phyloP scores from a whole-genome alignment of 1,140 invertebrate genomes.

The Lerema accius region DNA sequence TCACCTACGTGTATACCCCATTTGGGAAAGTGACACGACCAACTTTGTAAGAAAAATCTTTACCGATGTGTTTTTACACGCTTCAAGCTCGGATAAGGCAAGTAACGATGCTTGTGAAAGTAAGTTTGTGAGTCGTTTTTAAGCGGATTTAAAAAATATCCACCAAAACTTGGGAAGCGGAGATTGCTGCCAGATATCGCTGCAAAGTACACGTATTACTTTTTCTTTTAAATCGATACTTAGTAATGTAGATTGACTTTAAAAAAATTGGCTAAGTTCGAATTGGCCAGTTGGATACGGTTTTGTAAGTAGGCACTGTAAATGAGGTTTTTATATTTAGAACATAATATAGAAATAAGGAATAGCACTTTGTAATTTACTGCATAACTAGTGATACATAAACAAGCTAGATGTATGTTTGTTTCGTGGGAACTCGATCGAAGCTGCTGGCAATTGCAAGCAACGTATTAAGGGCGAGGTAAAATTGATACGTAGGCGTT shows the following conservation, averaged over 20 bases:
- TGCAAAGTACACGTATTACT: background rate
- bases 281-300: too few relatives aligned
- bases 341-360: too few relatives aligned
- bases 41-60: conserved; percentile 52
- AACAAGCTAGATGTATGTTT: conserved; percentile 7
- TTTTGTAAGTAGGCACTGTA: too few relatives aligned
- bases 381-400: background rate
- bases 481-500: conserved; percentile 28
- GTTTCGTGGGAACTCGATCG: conserved; percentile 4
- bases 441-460: conserved; percentile 21
- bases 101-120: conserved; percentile 21
- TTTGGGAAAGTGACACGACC: conserved; percentile 63
- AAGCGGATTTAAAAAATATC: conserved; percentile 24
- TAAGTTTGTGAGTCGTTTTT: conserved; percentile 24
- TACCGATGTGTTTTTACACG: conserved; percentile 42
- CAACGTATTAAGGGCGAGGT: conserved; percentile 27
- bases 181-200: conserved; percentile 1
- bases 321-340: too few relatives aligned
- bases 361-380: too few relatives aligned
- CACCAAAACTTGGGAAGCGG: background rate
- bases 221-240: background rate
- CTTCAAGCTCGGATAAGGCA: conserved; percentile 5
- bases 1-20: conserved; percentile 66
- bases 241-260: background rate
- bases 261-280: too few relatives aligned